Evolutionary conservation across 2,888 invertebrate genomes (phyloP).

Genomic region (Drosophila imparisetae): DNA sequence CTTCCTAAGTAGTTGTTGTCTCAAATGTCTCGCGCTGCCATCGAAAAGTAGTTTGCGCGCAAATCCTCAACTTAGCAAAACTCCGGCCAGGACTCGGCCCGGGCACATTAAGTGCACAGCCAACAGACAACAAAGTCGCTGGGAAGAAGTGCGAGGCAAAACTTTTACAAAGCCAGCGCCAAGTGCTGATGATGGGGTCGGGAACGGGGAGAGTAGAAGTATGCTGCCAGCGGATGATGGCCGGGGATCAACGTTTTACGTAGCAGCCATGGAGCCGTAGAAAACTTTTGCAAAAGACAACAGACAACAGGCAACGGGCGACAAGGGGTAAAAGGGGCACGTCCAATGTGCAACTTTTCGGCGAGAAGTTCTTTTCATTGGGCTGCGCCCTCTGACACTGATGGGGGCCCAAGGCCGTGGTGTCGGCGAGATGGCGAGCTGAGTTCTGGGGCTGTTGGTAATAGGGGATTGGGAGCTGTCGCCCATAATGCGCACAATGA

Average conservation of each 20-base stretch:
- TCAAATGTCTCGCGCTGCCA: constrained; percentile 65
- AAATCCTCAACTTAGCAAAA: constrained; percentile 81
- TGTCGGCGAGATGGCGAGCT: constrained; percentile 5
- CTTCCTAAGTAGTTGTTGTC: constrained; percentile 82
- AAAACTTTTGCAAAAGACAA: constrained; percentile 62
- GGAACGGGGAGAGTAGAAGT: not conserved
- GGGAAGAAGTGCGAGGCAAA: constrained; percentile 55
- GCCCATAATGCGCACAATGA: constrained; percentile 82
- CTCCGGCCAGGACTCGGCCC: constrained; percentile 45
- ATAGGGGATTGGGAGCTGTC: constrained; percentile 60
- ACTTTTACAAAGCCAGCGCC: constrained; percentile 67
- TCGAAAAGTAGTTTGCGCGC: constrained; percentile 80
- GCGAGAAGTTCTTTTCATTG: constrained; percentile 78
- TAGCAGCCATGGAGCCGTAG: constrained; percentile 61
- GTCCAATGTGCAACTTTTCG: constrained; percentile 73
- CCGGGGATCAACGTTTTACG: constrained; percentile 82
- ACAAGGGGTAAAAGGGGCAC: not conserved
- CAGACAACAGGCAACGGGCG: constrained; percentile 7
- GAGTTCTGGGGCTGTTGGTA: not conserved
- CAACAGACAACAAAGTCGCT: constrained; percentile 62
- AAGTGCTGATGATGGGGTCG: constrained; percentile 40
- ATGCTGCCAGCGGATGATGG: constrained; percentile 75
- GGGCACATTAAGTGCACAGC: constrained; percentile 72
- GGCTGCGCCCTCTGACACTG: constrained; percentile 72
- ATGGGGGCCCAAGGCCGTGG: constrained; percentile 43